Evolutionary conservation across 2,113 vertebrate genomes (phyloP), one percentile per base, ranked within the genome.

Genomic region (Indicator maculatus): DNA sequence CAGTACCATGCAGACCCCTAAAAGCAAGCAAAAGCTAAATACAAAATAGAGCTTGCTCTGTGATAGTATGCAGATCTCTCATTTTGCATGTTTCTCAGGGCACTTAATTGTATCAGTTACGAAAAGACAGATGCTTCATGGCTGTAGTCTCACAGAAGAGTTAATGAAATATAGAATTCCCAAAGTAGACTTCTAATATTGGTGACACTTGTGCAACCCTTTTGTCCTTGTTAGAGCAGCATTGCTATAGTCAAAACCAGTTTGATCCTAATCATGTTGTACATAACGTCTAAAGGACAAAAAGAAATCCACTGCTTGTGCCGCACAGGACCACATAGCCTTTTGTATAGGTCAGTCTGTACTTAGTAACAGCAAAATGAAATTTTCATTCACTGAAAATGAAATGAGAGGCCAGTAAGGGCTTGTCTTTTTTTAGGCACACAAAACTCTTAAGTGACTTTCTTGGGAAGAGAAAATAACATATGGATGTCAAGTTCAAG

Each of bases 401-500:
- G 52, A 93, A 93, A 88, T 71, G 75, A 87, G 67, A 89, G 56
- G 21, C 84, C 78, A 66, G 67, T 36, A 70, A 89, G 5, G 31
- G 28, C 71, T 24, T 85, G 23, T 50, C 77, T 91, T 83, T 89
- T 88, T 69, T 6, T 80, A 93, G 78, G 15, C 36, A 30, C 80
- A 47, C 61, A 69, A 73, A 90, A 82, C 47, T 94, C 79, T 26
- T 26, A 60, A 78, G 76, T 93, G 89, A 91, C 80, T 94, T 94
- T 94, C 83, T 45, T 88, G 66, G 61, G 90, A 95, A 61, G 55
- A 94, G 90, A 93, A 91, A 95, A 97, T 96, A 94, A 69, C 94
- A 91, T 97, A 94, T 88, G 93, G 91, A 90, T 93, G 93, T 86
- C 85, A 86, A 91, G 91, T 92, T 95, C 88, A 93, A 89, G 91